Evolutionary conservation across 2,797 vertebrate species (phyloP), one percentile per base, ranked within the genome.

Genomic region (Champsocephalus gunnari): DNA sequence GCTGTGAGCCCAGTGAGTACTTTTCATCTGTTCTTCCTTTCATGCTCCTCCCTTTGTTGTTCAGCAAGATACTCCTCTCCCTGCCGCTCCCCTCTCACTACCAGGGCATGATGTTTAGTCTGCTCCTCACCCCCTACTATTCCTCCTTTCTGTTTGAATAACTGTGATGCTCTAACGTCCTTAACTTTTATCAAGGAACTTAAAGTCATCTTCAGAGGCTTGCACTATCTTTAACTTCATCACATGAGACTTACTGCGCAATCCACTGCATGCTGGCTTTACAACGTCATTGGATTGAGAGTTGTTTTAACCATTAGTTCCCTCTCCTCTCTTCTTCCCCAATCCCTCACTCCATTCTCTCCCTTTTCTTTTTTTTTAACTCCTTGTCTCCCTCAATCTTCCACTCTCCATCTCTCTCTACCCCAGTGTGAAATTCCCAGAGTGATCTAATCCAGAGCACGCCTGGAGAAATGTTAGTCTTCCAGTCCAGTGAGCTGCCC

Each of bases 391-490:
- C 78, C 84, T 88, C 85, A 61, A 75, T 79, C 79, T 74, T 66
- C 71, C 62, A 49, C 72, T 84, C 82, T 85, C 7, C 79, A 83
- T 88, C 83, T 61, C 83, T 60, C 73, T 86, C 91, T 80, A 67
- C 75, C 79, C 57, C 85, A 75, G 85, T 88, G 83, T 79, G 85
- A 93, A 81, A 92, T 92, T 92, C 92, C 87, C 91, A 90, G 87
- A 89, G 91, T 93, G 93, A 93, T 93, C 88, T 93, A 93, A 93
- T 93, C 91, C 92, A 89, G 92, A 91, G 86, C 77, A 81, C 88
- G 91, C 93, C 93, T 91, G 90, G 90, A 91, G 93, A 90, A 93
- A 94, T 94, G 95, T 96, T 95, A 94, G 94, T 94, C 94, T 96
- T 95, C 92, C 93, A 92, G 91, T 93, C 89, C 92, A 92, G 76